Evolutionary conservation across 92 coral and sea anemone genomes (phyloP), one percentile per base, ranked within the genome.

Genomic region (Parazoanthus swiftii): DNA sequence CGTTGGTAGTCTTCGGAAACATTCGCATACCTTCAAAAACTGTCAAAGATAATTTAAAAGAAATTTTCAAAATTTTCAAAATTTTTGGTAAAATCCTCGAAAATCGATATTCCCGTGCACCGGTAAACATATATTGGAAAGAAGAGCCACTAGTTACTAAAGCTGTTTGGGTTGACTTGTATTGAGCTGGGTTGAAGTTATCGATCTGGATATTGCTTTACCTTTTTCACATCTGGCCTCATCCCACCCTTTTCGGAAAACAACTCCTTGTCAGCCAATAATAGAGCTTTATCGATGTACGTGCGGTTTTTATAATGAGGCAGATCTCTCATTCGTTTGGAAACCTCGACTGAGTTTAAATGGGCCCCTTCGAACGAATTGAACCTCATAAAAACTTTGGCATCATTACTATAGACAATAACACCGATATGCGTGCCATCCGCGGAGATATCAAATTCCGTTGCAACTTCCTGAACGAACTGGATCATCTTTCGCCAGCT

Each of bases 211-310:
- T 44, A 54, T 38, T 29, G 74, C 37, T 21, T 44, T 81, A 96
- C 98, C 98, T 91, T 90, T 37, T 92, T 93, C 14, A 91, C 86
- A 68, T 83, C 88, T 39, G 88, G 43, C 71, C 98, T 91, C 97
- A 91, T 93, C 26, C 98, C 98, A 13, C 86, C 92, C 9, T 82
- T 89, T 50, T 74, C 89, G 0, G 91, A 89, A 76, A 96, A 96
- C 89, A 96, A 74, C 81, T 93, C 93, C 39, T 92, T 85, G 11
- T 90, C 80, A 18, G 98, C 93, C 71, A 93, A 44, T 16, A 51
- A n/a, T 6, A 96, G 90, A 5, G 98, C 98, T 76, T 94, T 91
- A 86, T 96, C 98, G 23, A 96, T 93, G 77, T 91, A 93, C 13
- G 95, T 94, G 3, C 82, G 48, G 20, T 95, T 95, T 76, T 50